Conservation (phyloP, 1,140 invertebrate genomes). For the Euura saliciscinereae region DNA sequence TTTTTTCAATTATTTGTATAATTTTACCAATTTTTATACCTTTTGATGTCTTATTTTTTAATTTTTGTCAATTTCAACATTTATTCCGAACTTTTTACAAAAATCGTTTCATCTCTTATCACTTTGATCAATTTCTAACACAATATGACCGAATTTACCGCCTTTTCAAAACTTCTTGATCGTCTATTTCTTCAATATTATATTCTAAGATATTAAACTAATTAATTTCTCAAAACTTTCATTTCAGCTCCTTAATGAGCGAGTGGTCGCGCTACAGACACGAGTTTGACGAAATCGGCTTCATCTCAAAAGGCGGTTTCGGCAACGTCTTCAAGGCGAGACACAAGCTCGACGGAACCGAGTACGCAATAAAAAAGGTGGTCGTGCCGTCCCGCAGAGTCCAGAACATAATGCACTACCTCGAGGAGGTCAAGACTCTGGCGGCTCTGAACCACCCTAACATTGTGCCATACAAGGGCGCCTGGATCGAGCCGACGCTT, state of each 20-base stretch:
- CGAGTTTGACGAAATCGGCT: conserved; percentile 76
- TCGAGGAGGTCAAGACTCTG: conserved; percentile 80
- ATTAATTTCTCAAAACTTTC: conserved; percentile 7
- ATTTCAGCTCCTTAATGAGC: conserved; percentile 29
- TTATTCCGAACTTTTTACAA: too few relatives aligned
- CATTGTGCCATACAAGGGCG: conserved; percentile 83
- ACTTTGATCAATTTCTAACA: too few relatives aligned
- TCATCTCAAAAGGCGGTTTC: conserved; percentile 80
- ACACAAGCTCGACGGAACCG: conserved; percentile 74
- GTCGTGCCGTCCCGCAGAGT: conserved; percentile 67
- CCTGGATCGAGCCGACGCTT: conserved; percentile 73
- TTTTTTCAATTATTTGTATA: too few relatives aligned
- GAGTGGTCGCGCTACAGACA: conserved; percentile 72
- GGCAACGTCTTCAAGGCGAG: conserved; percentile 68
- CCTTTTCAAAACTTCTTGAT: too few relatives aligned
- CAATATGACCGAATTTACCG: too few relatives aligned
- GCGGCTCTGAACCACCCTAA: conserved; percentile 80
- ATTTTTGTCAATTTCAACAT: too few relatives aligned
- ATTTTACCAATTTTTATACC: too few relatives aligned
- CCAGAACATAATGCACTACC: conserved; percentile 65
- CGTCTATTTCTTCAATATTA: too few relatives aligned
- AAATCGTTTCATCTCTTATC: too few relatives aligned
- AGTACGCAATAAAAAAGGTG: conserved; percentile 86
- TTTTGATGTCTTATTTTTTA: too few relatives aligned
- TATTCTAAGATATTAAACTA: too few relatives aligned